Evolutionary conservation across 1,140 invertebrate species (phyloP).

Genomic region (Cydia pomonella): DNA sequence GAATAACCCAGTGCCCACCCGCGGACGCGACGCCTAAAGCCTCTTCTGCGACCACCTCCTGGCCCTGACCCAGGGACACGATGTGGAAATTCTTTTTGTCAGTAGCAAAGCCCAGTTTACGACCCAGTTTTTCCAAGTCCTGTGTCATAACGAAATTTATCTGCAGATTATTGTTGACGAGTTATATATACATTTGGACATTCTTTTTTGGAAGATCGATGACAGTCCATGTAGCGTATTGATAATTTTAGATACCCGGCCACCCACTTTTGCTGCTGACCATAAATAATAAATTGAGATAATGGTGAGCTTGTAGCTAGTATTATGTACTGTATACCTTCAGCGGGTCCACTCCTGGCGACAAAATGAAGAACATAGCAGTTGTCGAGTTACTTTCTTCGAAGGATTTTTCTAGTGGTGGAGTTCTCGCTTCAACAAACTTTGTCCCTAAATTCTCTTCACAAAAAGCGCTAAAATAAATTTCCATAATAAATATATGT

Average conservation of each 20-base stretch:
- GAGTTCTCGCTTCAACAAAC: constrained; percentile 88
- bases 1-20: constrained; percentile 96
- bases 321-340: constrained; percentile 76
- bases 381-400: constrained; percentile 92
- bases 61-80: constrained; percentile 96
- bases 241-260: too few relatives aligned
- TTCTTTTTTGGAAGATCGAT: too few relatives aligned
- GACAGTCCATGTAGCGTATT: too few relatives aligned
- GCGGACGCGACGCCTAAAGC: constrained; percentile 89
- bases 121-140: constrained; percentile 76
- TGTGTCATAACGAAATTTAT: constrained; percentile 37
- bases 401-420: constrained; percentile 92
- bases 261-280: too few relatives aligned
- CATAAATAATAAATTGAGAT: too few relatives aligned
- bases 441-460: constrained; percentile 93
- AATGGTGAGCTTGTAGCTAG: too few relatives aligned
- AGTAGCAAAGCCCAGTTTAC: constrained; percentile 89
- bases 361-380: constrained; percentile 97
- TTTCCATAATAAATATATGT: constrained; percentile 62
- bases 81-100: constrained; percentile 94
- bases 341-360: constrained; percentile 96
- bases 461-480: constrained; percentile 80
- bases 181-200: not conserved
- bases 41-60: constrained; percentile 94
- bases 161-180: not conserved